Conservation (phyloP, 2,888 invertebrate species). For the Cerceris rybyensis region DNA sequence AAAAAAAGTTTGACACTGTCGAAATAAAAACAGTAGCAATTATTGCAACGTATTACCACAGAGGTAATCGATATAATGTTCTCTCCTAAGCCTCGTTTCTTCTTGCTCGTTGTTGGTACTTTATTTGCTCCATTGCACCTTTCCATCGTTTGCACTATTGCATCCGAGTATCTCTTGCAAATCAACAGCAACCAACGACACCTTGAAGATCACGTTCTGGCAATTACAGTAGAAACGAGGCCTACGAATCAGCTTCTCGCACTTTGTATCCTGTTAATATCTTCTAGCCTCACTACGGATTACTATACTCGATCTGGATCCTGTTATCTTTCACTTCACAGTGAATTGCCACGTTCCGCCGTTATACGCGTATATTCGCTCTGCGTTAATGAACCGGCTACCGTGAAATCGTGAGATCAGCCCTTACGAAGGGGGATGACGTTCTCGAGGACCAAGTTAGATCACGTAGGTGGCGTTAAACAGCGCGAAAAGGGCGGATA, state of each 20-base stretch:
- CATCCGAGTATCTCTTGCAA: not conserved
- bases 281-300: not conserved
- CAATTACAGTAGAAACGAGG: not conserved
- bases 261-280: not conserved
- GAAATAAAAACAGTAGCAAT: too few relatives aligned
- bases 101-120: not conserved
- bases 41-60: too few relatives aligned
- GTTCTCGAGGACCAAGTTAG: conserved; percentile 24
- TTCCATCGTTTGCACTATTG: not conserved
- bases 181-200: not conserved
- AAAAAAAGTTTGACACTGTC: too few relatives aligned
- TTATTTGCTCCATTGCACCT: not conserved
- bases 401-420: conserved; percentile 51
- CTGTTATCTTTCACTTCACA: not conserved
- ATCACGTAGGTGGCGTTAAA: conserved; percentile 71
- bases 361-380: not conserved
- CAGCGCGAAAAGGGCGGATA: conserved; percentile 75
- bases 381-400: conserved; percentile 18
- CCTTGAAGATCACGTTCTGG: not conserved
- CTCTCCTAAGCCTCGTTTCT: too few relatives aligned
- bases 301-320: not conserved
- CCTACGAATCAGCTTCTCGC: conserved; percentile 1
- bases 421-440: conserved; percentile 48
- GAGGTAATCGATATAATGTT: too few relatives aligned
- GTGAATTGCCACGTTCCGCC: not conserved